Evolutionary conservation across 2,888 invertebrate species (phyloP).

Genomic region (Bombylius major): DNA sequence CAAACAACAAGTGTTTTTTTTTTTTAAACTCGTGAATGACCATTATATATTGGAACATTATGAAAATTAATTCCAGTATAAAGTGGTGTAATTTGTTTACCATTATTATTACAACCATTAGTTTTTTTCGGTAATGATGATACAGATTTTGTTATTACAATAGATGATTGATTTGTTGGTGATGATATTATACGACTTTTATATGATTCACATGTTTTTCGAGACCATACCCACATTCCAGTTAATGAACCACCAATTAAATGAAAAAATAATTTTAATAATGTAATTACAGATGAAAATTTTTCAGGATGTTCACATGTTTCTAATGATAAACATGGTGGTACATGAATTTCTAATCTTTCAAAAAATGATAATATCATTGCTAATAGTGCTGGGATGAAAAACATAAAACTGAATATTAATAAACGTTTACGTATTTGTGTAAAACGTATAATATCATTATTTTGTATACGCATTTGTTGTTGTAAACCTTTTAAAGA

Average conservation of each 20-base stretch:
- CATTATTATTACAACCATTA: constrained; percentile 5
- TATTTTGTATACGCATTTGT: constrained; percentile 16
- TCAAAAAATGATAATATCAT: constrained; percentile 29
- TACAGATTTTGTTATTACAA: constrained; percentile 19
- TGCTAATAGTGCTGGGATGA: constrained; percentile 30
- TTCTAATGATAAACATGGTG: constrained; percentile 27
- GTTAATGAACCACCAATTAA: constrained; percentile 32
- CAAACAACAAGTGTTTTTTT: not conserved
- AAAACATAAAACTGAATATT: constrained; percentile 31
- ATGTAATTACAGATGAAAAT: constrained; percentile 25
- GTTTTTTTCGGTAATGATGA: constrained; percentile 29
- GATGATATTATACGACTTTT: constrained; percentile 22
- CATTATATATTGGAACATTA: constrained; percentile 32
- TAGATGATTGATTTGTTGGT: constrained; percentile 21
- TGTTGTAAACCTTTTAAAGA: constrained; percentile 30
- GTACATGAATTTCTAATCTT: constrained; percentile 24
- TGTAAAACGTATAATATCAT: constrained; percentile 27
- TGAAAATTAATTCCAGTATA: constrained; percentile 36
- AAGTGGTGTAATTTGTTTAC: constrained; percentile 25
- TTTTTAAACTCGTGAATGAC: constrained; percentile 30
- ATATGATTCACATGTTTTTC: constrained; percentile 35
- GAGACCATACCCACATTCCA: constrained; percentile 37
- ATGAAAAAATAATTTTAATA: constrained; percentile 30
- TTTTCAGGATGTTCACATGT: constrained; percentile 24
- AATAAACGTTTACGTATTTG: constrained; percentile 34